These are phyloP conservation scores for Siderastrea radians DNA, from an alignment of 92 coral and sea anemone species.

Conservation along the genomic window DNA sequence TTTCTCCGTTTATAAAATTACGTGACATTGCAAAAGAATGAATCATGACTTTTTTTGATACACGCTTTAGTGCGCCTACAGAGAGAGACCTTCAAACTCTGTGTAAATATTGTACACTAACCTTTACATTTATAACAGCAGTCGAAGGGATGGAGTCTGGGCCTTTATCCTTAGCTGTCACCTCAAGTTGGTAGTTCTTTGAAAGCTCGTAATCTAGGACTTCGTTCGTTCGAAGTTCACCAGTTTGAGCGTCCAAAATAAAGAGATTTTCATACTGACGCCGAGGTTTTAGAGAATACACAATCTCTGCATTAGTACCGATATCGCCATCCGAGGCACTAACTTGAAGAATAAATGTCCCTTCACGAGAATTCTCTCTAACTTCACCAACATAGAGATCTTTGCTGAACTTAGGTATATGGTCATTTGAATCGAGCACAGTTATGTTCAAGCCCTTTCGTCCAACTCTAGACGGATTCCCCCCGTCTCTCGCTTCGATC, in stretches of 20 bases:
- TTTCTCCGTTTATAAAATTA: conserved; percentile 8
- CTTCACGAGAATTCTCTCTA: conserved; percentile 76
- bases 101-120: conserved; percentile 53
- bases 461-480: conserved; percentile 76
- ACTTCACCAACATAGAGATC: conserved; percentile 74
- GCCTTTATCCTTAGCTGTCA: conserved; percentile 83
- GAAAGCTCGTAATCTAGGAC: conserved; percentile 76
- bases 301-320: conserved; percentile 81
- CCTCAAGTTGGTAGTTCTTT: conserved; percentile 68
- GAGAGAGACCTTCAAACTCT: conserved; percentile 15
- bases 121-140: conserved; percentile 79
- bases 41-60: background rate
- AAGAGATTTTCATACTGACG: conserved; percentile 68
- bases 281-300: conserved; percentile 57
- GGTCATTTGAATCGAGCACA: conserved; percentile 85
- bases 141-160: conserved; percentile 83
- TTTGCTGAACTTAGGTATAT: conserved; percentile 77
- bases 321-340: conserved; percentile 81
- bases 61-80: background rate
- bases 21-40: background rate
- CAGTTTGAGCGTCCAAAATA: conserved; percentile 66
- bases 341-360: conserved; percentile 78
- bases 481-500: conserved; percentile 83
- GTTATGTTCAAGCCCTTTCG: conserved; percentile 71
- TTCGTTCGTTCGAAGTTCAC: conserved; percentile 78